These are phyloP conservation scores for Acheta domesticus DNA, from an alignment of 2,888 invertebrate genomes.

Conservation along the genomic window DNA sequence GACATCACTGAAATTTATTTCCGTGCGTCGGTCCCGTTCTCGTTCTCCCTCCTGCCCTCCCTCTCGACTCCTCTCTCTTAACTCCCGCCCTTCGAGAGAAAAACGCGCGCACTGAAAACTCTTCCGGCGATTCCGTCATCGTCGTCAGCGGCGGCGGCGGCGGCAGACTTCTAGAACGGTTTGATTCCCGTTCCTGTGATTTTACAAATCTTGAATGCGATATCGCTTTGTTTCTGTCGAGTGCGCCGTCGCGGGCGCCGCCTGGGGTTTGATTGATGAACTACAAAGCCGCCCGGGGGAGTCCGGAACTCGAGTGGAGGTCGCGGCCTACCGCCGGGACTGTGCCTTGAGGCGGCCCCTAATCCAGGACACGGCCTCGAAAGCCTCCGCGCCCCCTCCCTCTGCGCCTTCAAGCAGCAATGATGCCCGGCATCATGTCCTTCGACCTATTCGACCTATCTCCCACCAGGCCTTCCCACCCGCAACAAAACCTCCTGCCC, in stretches of 20 bases:
- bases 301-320: neutral
- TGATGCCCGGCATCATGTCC: no score
- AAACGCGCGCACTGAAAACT: neutral
- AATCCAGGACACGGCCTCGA: no score
- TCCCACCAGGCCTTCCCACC: no score
- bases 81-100: neutral
- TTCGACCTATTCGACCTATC: no score
- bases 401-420: no score
- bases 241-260: neutral
- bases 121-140: neutral
- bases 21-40: neutral
- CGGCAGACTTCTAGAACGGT: conserved; percentile 6
- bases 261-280: conserved; percentile 18
- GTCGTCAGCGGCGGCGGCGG: neutral
- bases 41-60: neutral
- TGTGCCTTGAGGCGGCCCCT: no score
- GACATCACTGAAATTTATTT: conserved; percentile 10
- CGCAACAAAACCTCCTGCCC: no score
- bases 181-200: conserved; percentile 18
- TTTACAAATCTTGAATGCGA: conserved; percentile 18
- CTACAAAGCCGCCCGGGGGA: conserved; percentile 6
- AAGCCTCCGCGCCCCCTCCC: no score
- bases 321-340: no score
- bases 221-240: conserved; percentile 10
- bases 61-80: no score